Conservation (phyloP, 2,797 vertebrate genomes). For the Sebastes glaucus region DNA sequence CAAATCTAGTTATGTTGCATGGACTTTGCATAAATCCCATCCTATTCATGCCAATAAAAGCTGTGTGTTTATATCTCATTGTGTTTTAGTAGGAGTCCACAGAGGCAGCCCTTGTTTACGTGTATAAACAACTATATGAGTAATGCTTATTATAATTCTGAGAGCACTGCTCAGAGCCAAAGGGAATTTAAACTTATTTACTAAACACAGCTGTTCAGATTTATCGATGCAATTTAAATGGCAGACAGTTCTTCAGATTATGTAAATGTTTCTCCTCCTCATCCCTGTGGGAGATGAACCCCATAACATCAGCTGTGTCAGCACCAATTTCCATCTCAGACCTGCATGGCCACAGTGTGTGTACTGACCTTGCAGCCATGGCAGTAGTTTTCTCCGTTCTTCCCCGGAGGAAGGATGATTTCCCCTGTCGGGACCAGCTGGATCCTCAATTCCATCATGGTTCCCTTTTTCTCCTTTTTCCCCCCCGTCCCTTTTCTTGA, state of each 20-base stretch:
- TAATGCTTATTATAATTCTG: constrained; percentile 6
- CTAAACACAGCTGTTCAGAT: constrained; percentile 16
- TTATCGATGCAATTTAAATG: constrained; percentile 1
- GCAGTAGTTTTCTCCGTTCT: constrained; percentile 83
- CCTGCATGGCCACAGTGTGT: no score
- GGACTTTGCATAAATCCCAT: background rate
- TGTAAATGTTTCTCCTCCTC: constrained; percentile 18
- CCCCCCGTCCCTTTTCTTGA: background rate
- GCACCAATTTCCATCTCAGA: background rate
- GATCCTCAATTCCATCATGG: constrained; percentile 85
- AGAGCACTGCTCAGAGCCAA: background rate
- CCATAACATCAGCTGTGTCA: constrained; percentile 30
- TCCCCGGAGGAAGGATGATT: constrained; percentile 83
- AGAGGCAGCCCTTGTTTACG: no score
- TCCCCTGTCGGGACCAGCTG: constrained; percentile 85
- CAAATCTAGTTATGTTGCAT: background rate
- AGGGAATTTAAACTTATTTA: constrained; percentile 3
- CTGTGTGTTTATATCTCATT: background rate
- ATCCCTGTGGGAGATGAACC: constrained; percentile 24
- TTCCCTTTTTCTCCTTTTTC: background rate
- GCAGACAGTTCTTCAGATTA: constrained; percentile 7
- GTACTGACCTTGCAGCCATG: constrained; percentile 80
- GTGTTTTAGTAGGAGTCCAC: background rate
- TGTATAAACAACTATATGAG: background rate
- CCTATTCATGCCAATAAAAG: background rate